Conservation (phyloP, 2,113 vertebrate genomes). For the Aptenodytes forsteri region DNA sequence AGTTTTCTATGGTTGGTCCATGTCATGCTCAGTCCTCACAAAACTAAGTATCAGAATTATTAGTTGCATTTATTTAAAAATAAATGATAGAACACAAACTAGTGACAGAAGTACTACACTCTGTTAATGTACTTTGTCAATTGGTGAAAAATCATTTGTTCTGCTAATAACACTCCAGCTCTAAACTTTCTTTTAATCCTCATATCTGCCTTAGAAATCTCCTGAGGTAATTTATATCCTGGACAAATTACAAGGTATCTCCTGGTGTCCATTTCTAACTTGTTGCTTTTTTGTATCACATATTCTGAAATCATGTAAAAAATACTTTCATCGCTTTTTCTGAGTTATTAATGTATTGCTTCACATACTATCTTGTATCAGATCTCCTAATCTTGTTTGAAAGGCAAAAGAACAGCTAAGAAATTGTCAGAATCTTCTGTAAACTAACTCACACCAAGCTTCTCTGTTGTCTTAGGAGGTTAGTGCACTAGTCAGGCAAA, state of each 20-base stretch:
- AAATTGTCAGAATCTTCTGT: neutral
- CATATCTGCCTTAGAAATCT: neutral
- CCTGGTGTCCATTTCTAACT: neutral
- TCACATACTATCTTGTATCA: neutral
- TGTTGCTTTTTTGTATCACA: neutral
- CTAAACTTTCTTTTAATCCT: neutral
- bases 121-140: neutral
- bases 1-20: neutral
- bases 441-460: neutral
- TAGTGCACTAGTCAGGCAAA: neutral
- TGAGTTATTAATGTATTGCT: neutral
- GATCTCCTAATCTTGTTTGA: neutral
- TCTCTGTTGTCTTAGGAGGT: neutral
- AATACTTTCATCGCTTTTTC: neutral
- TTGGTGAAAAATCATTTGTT: neutral
- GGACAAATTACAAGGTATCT: neutral
- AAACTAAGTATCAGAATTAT: neutral
- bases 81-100: neutral
- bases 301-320: neutral
- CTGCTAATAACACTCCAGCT: neutral
- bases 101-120: neutral
- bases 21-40: neutral
- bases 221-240: neutral
- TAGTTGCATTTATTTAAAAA: neutral
- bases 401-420: neutral